Evolutionary conservation across 1,140 invertebrate genomes (phyloP).

Genomic region (Hylaeus volcanicus): DNA sequence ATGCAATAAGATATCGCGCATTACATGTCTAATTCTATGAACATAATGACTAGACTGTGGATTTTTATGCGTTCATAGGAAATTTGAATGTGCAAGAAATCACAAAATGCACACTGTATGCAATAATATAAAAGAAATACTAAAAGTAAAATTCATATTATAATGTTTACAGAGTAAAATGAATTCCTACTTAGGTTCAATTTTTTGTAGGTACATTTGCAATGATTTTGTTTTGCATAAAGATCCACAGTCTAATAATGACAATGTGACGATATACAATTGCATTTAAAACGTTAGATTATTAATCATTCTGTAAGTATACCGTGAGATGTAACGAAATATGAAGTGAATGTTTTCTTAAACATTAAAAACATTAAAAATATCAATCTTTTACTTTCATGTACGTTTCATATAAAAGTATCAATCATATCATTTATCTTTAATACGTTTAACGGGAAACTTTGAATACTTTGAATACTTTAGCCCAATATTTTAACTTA

Average conservation of each 20-base stretch:
- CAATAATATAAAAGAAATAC: too few species aligned
- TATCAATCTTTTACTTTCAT: background rate
- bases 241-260: conserved; percentile 21
- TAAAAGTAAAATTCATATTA: too few species aligned
- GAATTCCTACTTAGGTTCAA: too few species aligned
- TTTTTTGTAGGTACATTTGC: too few species aligned
- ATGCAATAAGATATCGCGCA: conserved; percentile 68
- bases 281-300: conserved; percentile 3
- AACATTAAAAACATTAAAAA: conserved; percentile 8
- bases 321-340: conserved; percentile 14
- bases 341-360: background rate
- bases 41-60: too few species aligned
- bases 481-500: conserved; percentile 8
- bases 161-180: too few species aligned
- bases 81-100: too few species aligned
- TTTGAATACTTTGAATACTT: conserved; percentile 26
- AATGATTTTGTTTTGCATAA: too few species aligned
- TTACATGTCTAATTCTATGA: conserved; percentile 70
- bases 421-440: conserved; percentile 24
- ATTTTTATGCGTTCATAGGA: too few species aligned
- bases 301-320: conserved; percentile 12
- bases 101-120: too few species aligned
- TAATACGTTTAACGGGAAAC: conserved; percentile 4
- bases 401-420: background rate
- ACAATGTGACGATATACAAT: conserved; percentile 58